phyloP scores from a whole-genome alignment of 2,797 vertebrate species.

The Xenentodon cancila region DNA sequence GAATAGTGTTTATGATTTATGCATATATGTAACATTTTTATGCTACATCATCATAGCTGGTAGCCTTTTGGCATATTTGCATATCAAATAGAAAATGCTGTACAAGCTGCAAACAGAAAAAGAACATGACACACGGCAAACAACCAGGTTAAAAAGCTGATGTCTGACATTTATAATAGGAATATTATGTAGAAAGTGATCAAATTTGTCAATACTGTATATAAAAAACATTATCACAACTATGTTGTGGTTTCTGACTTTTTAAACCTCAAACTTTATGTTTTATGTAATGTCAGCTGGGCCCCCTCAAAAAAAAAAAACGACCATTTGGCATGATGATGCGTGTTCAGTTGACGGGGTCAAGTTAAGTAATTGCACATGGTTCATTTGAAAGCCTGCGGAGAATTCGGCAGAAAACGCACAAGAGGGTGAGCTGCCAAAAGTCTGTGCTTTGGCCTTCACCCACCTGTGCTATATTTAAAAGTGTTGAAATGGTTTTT shows the following conservation, averaged over 20 bases:
- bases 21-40: too few relatives aligned
- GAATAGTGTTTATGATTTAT: too few relatives aligned
- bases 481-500: constrained; percentile 30
- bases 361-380: constrained; percentile 66
- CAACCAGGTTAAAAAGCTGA: too few relatives aligned
- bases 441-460: constrained; percentile 20
- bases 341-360: constrained; percentile 46
- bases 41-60: too few relatives aligned
- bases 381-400: constrained; percentile 62
- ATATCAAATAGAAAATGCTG: too few relatives aligned
- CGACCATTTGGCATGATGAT: constrained; percentile 30
- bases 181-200: too few relatives aligned
- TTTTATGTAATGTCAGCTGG: constrained; percentile 27
- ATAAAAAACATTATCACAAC: too few relatives aligned
- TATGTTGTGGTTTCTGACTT: neutral
- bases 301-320: constrained; percentile 12
- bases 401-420: constrained; percentile 48
- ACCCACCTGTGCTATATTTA: constrained; percentile 41
- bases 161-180: too few relatives aligned
- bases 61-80: too few relatives aligned
- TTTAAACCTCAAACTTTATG: constrained; percentile 27
- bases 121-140: too few relatives aligned
- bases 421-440: constrained; percentile 57
- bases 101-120: too few relatives aligned
- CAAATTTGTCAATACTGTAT: too few relatives aligned